Conservation (phyloP, 2,888 invertebrate species). For the Clivina fossor region DNA sequence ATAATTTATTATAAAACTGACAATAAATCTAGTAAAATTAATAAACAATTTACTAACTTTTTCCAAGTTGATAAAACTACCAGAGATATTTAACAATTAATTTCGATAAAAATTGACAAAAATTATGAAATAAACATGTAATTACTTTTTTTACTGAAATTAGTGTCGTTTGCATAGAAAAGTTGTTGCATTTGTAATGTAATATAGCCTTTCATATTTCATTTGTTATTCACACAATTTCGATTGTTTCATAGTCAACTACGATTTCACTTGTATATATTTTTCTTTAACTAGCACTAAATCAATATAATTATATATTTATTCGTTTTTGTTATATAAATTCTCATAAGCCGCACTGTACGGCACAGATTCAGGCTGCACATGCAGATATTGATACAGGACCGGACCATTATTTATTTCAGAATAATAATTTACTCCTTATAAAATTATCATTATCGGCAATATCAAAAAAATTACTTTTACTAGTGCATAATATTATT, state of each 20-base stretch:
- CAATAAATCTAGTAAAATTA: not conserved
- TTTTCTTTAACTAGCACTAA: slow-evolving; percentile 12
- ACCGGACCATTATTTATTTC: not conserved
- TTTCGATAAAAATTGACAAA: no score
- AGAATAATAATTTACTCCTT: no score
- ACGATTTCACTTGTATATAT: slow-evolving; percentile 25
- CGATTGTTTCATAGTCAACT: slow-evolving; percentile 15
- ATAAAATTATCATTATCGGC: no score
- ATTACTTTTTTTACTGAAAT: no score
- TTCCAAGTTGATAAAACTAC: no score
- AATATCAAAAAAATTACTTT: no score
- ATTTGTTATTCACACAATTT: slow-evolving; percentile 21
- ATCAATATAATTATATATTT: slow-evolving; percentile 28
- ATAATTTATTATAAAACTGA: not conserved
- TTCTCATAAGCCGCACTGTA: slow-evolving; percentile 5
- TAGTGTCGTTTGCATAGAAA: no score
- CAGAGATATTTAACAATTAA: no score
- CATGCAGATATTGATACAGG: slow-evolving; percentile 12
- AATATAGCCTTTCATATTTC: not conserved
- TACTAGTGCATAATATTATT: no score
- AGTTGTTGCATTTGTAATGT: no score
- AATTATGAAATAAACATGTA: no score
- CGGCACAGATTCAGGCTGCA: slow-evolving; percentile 1
- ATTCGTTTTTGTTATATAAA: slow-evolving; percentile 28
- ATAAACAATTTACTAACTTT: not conserved